Evolutionary conservation across 2,888 invertebrate genomes (phyloP), one percentile per base, ranked within the genome.

Genomic region (Lithophane semibrunnea): DNA sequence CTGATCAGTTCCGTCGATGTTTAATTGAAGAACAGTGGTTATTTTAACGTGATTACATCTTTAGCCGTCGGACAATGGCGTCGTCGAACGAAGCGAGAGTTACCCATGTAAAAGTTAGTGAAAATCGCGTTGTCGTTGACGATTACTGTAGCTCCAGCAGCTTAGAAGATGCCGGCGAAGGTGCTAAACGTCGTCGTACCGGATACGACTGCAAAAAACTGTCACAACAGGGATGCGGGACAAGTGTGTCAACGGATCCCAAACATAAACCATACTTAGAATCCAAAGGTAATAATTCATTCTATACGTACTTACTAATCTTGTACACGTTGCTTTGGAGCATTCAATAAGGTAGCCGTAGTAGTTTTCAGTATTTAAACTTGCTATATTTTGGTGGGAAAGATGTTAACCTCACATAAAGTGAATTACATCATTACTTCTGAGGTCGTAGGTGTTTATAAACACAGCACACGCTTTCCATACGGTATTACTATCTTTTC

Each of bases 401-500:
- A 95, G 90, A 84, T 90, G 89, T 91, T 96, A 96, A 96, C 96
- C 96, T 96, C 95, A 93, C 89, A 87, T 89, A 90, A 85, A 88
- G 86, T 89, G 91, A 94, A 93, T 96, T 96, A 95, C 95, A 96
- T 96, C 95, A 95, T 88, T 92, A 82, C 84, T 80, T 78, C 76
- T 91, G 96, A 95, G 96, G 96, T 96, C 96, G 95, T 87, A 92
- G 89, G 86, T 96, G 96, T 96, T 96, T 94, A 96, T 96, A 94
- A 96, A 96, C 96, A 96, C 89, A 91, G 92, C 89, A 90, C 88
- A 86, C 89, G 90, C 86, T 91, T 92, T 92, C 92, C 84, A 75
- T 81, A 82, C 77, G 77, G 47, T 77, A 67, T 79, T 79, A 64
- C 54, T 73, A 61, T 70, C 21, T 77, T 79, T 85, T 83, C 66